Evolutionary conservation across 1,140 invertebrate species (phyloP).

Genomic region (Copidosoma floridanum): DNA sequence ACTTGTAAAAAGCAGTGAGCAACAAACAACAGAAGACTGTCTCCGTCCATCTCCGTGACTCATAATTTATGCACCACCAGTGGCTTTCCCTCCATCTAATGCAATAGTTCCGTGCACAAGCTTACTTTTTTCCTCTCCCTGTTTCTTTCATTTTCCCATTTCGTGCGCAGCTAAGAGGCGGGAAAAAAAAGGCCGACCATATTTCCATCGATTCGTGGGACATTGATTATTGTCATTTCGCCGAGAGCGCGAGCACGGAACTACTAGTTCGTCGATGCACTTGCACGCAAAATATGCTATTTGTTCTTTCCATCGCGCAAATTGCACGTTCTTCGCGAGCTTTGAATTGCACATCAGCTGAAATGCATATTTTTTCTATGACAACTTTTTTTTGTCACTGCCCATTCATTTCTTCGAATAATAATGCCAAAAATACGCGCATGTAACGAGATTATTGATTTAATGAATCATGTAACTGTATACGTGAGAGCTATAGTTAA

Average conservation of each 20-base stretch:
- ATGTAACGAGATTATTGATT: too few relatives aligned
- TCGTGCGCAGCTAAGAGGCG: background rate
- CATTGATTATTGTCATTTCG: conserved; percentile 25
- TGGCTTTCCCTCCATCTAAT: too few relatives aligned
- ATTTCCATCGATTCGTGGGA: conserved; percentile 24
- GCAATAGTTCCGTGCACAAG: background rate
- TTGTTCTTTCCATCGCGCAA: background rate
- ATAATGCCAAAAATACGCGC: too few relatives aligned
- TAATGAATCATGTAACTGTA: too few relatives aligned
- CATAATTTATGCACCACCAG: too few relatives aligned
- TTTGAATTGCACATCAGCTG: background rate
- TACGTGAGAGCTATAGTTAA: too few relatives aligned
- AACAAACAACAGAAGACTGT: too few relatives aligned
- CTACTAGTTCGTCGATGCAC: background rate
- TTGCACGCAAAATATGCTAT: background rate
- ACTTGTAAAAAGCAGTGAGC: too few relatives aligned
- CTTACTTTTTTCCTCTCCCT: background rate
- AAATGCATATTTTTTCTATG: background rate
- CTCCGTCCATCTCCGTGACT: too few relatives aligned
- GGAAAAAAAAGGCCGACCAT: too few relatives aligned
- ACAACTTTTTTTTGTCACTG: too few relatives aligned
- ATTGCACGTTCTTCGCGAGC: background rate
- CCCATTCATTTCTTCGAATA: too few relatives aligned
- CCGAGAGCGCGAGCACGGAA: conserved; percentile 27
- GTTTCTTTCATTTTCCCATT: background rate